A percentile compares a stretch with the other conserved stretches of the same genome.
Evolutionary conservation across 1,140 invertebrate species (phyloP).

Genomic region (Acromyrmex echinatior): DNA sequence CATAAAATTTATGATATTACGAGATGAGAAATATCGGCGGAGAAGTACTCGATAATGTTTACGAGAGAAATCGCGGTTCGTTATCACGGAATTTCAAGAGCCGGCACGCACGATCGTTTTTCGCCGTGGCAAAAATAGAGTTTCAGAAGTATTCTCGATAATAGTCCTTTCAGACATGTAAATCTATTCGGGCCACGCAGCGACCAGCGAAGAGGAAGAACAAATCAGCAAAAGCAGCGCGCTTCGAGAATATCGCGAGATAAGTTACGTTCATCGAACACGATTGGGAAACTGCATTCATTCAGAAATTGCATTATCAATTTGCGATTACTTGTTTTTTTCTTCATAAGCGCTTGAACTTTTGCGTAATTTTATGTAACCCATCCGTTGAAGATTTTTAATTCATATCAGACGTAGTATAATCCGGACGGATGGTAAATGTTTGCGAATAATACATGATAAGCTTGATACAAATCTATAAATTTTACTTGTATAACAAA

Average conservation of each 20-base stretch:
- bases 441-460: background rate
- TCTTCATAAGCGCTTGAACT: background rate
- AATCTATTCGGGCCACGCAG: constrained; percentile 71
- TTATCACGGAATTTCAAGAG: constrained; percentile 44
- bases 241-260: constrained; percentile 53
- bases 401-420: constrained; percentile 15
- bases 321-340: background rate
- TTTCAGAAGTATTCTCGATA: constrained; percentile 42
- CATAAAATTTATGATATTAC: background rate
- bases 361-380: background rate
- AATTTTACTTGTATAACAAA: constrained; percentile 20
- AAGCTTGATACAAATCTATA: constrained; percentile 5
- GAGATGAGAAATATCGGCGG: constrained; percentile 1
- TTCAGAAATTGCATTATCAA: constrained; percentile 49
- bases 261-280: constrained; percentile 14
- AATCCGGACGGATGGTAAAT: constrained; percentile 45
- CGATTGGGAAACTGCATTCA: constrained; percentile 29
- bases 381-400: background rate
- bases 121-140: constrained; percentile 48
- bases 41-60: background rate
- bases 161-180: constrained; percentile 75
- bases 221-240: constrained; percentile 19
- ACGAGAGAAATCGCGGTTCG: background rate
- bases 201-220: constrained; percentile 20
- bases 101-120: constrained; percentile 44